phyloP scores from a whole-genome alignment of 2,797 vertebrate genomes.

The Numenius phaeopus region DNA sequence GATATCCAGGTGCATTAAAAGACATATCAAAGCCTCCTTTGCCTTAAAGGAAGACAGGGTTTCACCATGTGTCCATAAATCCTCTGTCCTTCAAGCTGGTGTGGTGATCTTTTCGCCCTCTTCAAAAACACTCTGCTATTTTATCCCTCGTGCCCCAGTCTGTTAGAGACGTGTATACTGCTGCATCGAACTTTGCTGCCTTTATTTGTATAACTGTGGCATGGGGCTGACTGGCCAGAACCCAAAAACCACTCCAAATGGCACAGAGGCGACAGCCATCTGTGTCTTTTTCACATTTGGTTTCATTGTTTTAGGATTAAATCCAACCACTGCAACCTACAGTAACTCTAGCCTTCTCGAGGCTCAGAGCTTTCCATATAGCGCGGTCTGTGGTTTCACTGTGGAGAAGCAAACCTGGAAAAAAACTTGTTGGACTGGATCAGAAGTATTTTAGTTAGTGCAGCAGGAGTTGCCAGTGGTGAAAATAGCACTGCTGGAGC shows the following conservation, averaged over 20 bases:
- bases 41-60: neutral
- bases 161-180: neutral
- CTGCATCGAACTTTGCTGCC: neutral
- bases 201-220: conserved; percentile 39
- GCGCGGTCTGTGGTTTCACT: conserved; percentile 53
- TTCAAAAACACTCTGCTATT: neutral
- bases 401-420: conserved; percentile 54
- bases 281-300: conserved; percentile 52
- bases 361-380: conserved; percentile 38
- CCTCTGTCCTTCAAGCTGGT: neutral
- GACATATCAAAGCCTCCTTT: neutral
- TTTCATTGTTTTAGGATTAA: conserved; percentile 70
- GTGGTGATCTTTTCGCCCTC: neutral
- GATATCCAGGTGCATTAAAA: neutral
- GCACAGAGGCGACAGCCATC: conserved; percentile 61
- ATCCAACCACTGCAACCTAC: conserved; percentile 52
- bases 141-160: neutral
- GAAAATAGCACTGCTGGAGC: conserved; percentile 14
- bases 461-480: conserved; percentile 52
- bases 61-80: neutral
- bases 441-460: conserved; percentile 42
- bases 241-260: conserved; percentile 33
- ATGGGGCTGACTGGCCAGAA: conserved; percentile 36
- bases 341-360: conserved; percentile 56
- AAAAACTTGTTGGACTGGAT: conserved; percentile 30